Evolutionary conservation across 2,113 vertebrate species (phyloP), one percentile per base, ranked within the genome.

Genomic region (Myxocyprinus asiaticus): DNA sequence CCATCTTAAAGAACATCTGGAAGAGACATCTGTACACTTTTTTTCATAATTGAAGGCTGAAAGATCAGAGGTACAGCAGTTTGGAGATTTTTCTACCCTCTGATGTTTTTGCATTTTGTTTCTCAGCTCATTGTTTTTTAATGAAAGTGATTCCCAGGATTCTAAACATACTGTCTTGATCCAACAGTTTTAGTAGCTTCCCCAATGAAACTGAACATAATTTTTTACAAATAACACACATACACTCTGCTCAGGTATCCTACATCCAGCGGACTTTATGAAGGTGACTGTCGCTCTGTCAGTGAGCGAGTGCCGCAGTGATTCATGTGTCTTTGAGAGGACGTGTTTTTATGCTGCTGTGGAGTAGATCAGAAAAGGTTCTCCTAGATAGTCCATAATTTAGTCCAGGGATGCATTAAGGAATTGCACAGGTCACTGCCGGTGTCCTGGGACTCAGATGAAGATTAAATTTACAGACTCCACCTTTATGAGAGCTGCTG

Each of bases 371-470:
- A 14, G 11, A 12, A 58, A 76, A 72, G 51, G 59, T 67, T 47
- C 14, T 45, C 76, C 62, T 9, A 45, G 7, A 48, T 59, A 48
- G 83, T 76, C 76, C 44, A 50, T 55, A 72, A 65, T 47, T 63
- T 56, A 55, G 48, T 58, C 67, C 22, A 53, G 9, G 63, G 83
- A 80, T 72, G 67, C 87, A 87, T 87, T 86, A 86, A 75, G 7
- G 76, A 78, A 88, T 86, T 85, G 85, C 79, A 84, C 59, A 70
- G 78, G 79, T 85, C 80, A 79, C 77, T 14, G 56, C 64, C 5
- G 4, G 43, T 12, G 71, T 82, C 81, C 67, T 79, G 75, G 72
- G 71, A 68, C 17, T 0, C 15, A 33, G 15, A 68, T 6, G 67
- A 72, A 7, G 43, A 59, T 72, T 59, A 15, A 1, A 58, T 59